Evolutionary conservation across 2,888 invertebrate species (phyloP), one percentile per base, ranked within the genome.

Genomic region (Eumacrocentrus americanus): DNA sequence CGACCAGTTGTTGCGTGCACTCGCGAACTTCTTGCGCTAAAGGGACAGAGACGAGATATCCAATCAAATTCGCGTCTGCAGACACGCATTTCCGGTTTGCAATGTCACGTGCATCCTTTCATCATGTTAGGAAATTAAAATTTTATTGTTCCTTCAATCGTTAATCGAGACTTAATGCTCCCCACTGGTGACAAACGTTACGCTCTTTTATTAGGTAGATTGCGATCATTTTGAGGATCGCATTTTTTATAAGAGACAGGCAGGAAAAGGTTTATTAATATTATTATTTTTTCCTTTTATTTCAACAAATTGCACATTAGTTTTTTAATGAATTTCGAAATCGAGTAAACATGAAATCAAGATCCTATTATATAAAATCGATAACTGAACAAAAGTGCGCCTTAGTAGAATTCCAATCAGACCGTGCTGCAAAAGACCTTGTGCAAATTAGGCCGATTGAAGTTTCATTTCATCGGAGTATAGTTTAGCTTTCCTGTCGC

Each of bases 401-500:
- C 9, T 29, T 29, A n/a, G n/a, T 29, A 29, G 29, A 29, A 29
- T 29, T 29, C 29, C 29, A 29, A 29, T 29, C 5, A 29, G 29
- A 29, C 29, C 29, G n/a, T 9, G 29, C 9, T 12, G 47, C 47
- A 23, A 47, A 2, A 23, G 23, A 23, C 34, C 7, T 37, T 50
- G 18, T 16, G 62, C 66, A 64, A 74, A 74, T 73, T 73, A 70
- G 70, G 66, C 63, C 68, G 66, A 65, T 70, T 67, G 70, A 68
- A 73, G 73, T 74, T 73, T 71, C 66, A 72, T 71, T 71, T 69
- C 65, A 68, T 60, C 63, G 34, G 35, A 48, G 47, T 56, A 57
- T 47, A 56, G 58, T 69, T 65, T 63, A 66, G 69, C 74, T 75
- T 75, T 75, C 75, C 67, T 73, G 72, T 69, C 67, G 61, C 75